Percentiles rank a stretch among this genome's conserved stretches.
Conservation (phyloP, 2,113 vertebrate genomes). For the Desmodus rotundus region DNA sequence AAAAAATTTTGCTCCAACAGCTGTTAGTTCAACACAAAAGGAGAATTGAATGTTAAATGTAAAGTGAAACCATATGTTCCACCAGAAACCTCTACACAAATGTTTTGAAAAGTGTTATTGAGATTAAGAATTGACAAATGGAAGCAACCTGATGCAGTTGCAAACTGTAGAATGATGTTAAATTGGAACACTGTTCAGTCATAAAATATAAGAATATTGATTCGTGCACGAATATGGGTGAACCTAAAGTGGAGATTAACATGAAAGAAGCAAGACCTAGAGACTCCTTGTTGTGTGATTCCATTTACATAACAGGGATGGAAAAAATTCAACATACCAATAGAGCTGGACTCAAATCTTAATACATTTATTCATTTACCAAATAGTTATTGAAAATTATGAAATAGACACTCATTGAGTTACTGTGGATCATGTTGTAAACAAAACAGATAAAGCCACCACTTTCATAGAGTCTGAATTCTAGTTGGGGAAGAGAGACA, state of each 20-base stretch:
- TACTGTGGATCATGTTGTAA: neutral
- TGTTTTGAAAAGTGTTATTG: neutral
- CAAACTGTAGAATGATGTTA: neutral
- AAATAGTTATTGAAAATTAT: neutral
- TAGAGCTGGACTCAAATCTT: neutral
- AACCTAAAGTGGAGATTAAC: neutral
- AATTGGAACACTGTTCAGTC: neutral
- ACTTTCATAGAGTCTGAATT: neutral
- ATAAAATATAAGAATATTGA: neutral
- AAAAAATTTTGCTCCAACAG: neutral
- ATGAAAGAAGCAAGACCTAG: neutral
- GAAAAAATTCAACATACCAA: neutral
- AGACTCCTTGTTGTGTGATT: neutral
- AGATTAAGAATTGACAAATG: neutral
- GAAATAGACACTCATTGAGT: neutral
- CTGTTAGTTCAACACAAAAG: neutral
- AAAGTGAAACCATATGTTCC: neutral
- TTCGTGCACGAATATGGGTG: neutral
- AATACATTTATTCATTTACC: neutral
- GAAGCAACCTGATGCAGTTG: neutral
- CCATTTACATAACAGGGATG: neutral
- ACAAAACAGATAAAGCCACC: neutral
- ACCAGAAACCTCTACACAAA: neutral
- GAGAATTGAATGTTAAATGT: neutral
- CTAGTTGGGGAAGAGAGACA: neutral